A percentile compares a stretch with the other conserved stretches of the same genome.
Conservation (phyloP, 2,888 invertebrate species). For the Reticulitermes lucifugus region DNA sequence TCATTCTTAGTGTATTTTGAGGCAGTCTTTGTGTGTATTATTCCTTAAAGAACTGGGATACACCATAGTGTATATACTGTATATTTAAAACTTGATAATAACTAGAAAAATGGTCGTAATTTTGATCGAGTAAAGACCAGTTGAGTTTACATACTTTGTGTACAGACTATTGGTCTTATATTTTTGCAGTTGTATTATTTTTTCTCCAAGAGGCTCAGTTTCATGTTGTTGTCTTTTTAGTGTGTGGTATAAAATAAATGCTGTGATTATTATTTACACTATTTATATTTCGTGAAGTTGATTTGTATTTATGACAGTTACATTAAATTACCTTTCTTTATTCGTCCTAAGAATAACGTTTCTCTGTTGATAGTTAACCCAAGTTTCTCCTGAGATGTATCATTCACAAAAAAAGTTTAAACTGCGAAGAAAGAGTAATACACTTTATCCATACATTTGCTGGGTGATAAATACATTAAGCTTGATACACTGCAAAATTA, state of each 20-base stretch:
- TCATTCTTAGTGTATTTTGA: constrained; percentile 36
- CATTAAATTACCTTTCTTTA: too few relatives aligned
- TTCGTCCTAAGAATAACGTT: too few relatives aligned
- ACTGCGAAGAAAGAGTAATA: too few relatives aligned
- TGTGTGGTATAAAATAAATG: constrained; percentile 51
- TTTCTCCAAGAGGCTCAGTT: constrained; percentile 49
- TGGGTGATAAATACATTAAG: too few relatives aligned
- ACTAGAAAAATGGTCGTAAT: constrained; percentile 26
- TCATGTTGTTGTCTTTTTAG: constrained; percentile 50
- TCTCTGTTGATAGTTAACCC: too few relatives aligned
- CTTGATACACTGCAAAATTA: too few relatives aligned
- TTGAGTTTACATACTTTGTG: constrained; percentile 16
- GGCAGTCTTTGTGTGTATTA: constrained; percentile 36
- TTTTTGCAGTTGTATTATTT: constrained; percentile 34
- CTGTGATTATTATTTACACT: constrained; percentile 47
- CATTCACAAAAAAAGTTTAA: too few relatives aligned
- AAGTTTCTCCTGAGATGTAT: too few relatives aligned
- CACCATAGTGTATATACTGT: constrained; percentile 39
- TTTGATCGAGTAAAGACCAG: constrained; percentile 26
- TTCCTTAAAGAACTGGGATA: constrained; percentile 36
- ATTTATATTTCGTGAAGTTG: not conserved
- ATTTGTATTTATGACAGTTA: too few relatives aligned
- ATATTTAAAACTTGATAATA: constrained; percentile 37
- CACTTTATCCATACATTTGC: too few relatives aligned
- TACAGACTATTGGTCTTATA: not conserved